phyloP scores from a whole-genome alignment of 2,797 vertebrate species.

The Trichosurus vulpecula region DNA sequence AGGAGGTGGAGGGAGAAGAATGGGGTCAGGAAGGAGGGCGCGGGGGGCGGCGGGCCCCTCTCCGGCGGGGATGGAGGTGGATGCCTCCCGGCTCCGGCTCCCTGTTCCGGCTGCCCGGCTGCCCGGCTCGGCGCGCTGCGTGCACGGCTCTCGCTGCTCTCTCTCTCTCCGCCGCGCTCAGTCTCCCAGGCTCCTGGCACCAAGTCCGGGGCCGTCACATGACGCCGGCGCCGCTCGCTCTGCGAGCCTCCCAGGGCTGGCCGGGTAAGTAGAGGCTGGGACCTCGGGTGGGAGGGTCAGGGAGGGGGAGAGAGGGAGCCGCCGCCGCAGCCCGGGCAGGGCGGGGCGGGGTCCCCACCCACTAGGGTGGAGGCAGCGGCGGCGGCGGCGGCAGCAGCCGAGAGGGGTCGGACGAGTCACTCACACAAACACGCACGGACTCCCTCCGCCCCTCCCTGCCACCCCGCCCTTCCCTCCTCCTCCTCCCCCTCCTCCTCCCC shows the following conservation, averaged over 20 bases:
- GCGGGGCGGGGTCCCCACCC: constrained; percentile 80
- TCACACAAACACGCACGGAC: constrained; percentile 78
- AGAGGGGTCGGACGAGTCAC: constrained; percentile 80
- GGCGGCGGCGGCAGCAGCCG: constrained; percentile 81
- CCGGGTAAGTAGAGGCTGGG: constrained; percentile 82
- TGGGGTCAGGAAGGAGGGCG: constrained; percentile 7
- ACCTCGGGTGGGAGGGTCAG: constrained; percentile 82
- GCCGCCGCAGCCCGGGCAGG: constrained; percentile 73
- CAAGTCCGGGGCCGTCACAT: constrained; percentile 84
- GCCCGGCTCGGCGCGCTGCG: background rate
- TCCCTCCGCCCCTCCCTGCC: constrained; percentile 77
- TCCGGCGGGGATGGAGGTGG: background rate
- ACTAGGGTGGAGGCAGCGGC: constrained; percentile 84
- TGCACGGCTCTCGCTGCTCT: constrained; percentile 48
- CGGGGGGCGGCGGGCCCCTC: constrained; percentile 49
- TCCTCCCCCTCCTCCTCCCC: constrained; percentile 74
- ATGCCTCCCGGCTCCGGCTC: background rate
- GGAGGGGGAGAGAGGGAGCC: constrained; percentile 81
- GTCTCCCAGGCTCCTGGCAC: constrained; percentile 82
- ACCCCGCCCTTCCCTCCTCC: constrained; percentile 63
- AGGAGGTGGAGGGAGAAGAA: background rate
- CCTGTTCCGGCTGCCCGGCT: background rate
- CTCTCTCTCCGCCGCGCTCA: constrained; percentile 44
- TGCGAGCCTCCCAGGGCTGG: constrained; percentile 84
- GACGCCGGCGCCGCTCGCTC: constrained; percentile 85